Evolutionary conservation across 2,888 invertebrate species (phyloP).

Genomic region (Leptinotarsa rubiginosa): DNA sequence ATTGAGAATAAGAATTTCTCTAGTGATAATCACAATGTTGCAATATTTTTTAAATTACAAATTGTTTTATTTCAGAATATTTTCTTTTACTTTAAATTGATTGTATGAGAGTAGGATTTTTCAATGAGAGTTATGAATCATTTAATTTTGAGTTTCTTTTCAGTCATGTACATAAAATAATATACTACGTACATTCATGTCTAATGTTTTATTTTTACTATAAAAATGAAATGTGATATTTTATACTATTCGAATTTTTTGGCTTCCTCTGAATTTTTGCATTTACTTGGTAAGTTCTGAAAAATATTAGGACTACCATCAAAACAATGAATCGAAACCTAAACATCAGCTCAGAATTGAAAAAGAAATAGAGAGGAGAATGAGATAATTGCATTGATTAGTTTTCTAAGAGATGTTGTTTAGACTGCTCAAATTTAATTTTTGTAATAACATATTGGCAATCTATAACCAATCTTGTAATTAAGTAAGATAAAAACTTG

Average conservation of each 20-base stretch:
- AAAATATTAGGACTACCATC: constrained; percentile 29
- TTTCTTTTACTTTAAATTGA: neutral
- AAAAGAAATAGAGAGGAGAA: neutral
- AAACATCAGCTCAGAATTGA: neutral
- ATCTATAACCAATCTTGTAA: no score
- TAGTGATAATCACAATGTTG: constrained; percentile 10
- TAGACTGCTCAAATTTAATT: neutral
- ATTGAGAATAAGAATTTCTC: neutral
- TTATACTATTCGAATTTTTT: constrained; percentile 65
- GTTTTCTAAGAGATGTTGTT: neutral
- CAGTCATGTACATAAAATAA: constrained; percentile 27
- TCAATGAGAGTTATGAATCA: constrained; percentile 10
- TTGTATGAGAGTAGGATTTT: constrained; percentile 9
- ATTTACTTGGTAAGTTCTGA: constrained; percentile 49
- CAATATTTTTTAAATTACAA: neutral
- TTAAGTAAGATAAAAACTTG: no score
- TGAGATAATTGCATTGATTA: no score
- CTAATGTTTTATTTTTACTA: constrained; percentile 61
- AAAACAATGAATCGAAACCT: constrained; percentile 15
- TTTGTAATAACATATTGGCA: neutral
- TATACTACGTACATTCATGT: constrained; percentile 50
- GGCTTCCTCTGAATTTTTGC: constrained; percentile 63
- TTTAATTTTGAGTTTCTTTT: constrained; percentile 15
- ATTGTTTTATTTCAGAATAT: neutral
- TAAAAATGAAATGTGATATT: constrained; percentile 66